Evolutionary conservation across 1,140 invertebrate species (phyloP), one percentile per base, ranked within the genome.

Genomic region (Microplitis mediator): DNA sequence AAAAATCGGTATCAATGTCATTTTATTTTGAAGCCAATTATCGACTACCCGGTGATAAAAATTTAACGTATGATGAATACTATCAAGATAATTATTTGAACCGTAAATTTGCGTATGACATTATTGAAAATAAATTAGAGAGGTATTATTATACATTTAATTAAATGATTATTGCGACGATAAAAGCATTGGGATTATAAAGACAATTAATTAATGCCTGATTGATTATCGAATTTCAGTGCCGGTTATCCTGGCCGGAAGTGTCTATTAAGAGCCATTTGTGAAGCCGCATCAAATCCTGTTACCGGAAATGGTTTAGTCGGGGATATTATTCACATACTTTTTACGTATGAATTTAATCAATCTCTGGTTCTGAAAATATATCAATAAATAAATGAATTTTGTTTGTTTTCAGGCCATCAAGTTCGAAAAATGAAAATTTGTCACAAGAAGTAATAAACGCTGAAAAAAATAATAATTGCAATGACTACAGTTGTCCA

Each of bases 11-110:
- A 14, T 76, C 84, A 8, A 56, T 86, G n/a, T 81, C 86, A 0
- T 76, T 83, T 31, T 86, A 86, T 76, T 86, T 88, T 64, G 86
- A 88, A 65, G 86, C 85, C 5, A 87, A 87, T 80, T 88, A 88
- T 54, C 60, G 6, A 4, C 62, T 87, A 3, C 86, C 86, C 0
- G 60, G 72, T 14, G 69, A 77, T 39, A 79, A 77, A 71, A 82
- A 77, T 45, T 71, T 74, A 1, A 78, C 61, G 66, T 69, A 70
- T 51, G 77, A 81, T 1, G 76, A 75, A 36, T 77, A 78, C 36
- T 71, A 76, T 4, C 35, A 50, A 13, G 80, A 78, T n/a, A 77
- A 83, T 34, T 80, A 74, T 50, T 31, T 87, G 1, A 78, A 80
- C 68, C 78, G 86, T 35, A 78, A 75, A 58, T 66, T 85, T 51